A percentile compares a stretch with the other conserved stretches of the same genome.
These are phyloP conservation scores for Petrocephalus zakoni DNA, from an alignment of 2,113 vertebrate species.

Conservation along the genomic window DNA sequence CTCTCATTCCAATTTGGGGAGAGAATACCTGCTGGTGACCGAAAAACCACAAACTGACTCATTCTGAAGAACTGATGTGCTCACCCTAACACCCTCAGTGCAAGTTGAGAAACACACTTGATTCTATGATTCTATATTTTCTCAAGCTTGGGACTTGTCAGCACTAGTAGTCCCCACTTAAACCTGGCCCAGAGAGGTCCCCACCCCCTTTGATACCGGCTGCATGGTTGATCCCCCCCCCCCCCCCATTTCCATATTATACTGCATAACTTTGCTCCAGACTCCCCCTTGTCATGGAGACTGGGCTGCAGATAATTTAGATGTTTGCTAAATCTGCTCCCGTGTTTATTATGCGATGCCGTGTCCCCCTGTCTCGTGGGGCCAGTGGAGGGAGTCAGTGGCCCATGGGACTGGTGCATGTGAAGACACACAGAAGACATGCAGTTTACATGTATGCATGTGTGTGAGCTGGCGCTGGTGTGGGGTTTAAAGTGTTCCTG, in stretches of 20 bases:
- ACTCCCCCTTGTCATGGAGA: background rate
- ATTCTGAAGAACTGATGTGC: background rate
- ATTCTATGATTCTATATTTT: background rate
- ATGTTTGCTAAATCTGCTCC: background rate
- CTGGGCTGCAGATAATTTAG: background rate
- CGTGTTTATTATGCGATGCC: background rate
- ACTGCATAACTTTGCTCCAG: background rate
- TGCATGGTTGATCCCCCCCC: too few species aligned
- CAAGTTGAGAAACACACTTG: background rate
- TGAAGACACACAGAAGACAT: background rate
- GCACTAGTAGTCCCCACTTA: background rate
- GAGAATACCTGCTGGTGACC: background rate
- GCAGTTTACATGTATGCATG: background rate
- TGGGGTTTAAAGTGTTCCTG: too few species aligned
- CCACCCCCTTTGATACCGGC: background rate
- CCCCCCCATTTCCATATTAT: too few species aligned
- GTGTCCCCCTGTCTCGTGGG: background rate
- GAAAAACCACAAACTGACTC: background rate
- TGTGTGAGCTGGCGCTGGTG: background rate
- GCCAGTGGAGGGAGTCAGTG: background rate
- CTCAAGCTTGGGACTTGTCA: background rate
- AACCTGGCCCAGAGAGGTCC: background rate
- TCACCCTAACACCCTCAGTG: background rate
- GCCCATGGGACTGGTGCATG: background rate
- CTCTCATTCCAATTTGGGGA: background rate